Evolutionary conservation across 1,140 invertebrate genomes (phyloP).

Genomic region (Goniozus legneri): DNA sequence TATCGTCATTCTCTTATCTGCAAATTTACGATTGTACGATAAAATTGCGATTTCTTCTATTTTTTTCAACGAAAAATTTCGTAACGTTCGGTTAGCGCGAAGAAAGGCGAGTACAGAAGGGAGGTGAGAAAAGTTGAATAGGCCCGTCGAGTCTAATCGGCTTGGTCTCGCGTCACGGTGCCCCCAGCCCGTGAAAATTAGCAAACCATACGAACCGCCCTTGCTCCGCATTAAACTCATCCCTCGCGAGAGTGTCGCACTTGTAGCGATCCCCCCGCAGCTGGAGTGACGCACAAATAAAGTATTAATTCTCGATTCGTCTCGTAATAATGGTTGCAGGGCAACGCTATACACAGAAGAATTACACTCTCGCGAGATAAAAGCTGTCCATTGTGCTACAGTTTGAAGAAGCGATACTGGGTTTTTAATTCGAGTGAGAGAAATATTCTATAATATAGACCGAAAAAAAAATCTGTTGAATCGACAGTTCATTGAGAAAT

Average conservation of each 20-base stretch:
- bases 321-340: background rate
- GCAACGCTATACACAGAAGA: too few species aligned
- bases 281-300: constrained; percentile 51
- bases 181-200: constrained; percentile 43
- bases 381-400: too few species aligned
- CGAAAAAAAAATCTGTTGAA: too few species aligned
- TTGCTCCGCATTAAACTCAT: constrained; percentile 28
- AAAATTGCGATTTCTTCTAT: background rate
- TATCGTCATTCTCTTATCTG: background rate
- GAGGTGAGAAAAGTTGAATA: constrained; percentile 38
- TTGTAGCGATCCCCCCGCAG: constrained; percentile 51
- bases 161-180: constrained; percentile 33
- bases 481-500: too few species aligned
- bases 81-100: background rate
- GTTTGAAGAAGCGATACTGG: too few species aligned
- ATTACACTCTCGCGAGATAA: too few species aligned
- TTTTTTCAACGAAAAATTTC: background rate
- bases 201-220: constrained; percentile 38
- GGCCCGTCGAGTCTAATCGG: constrained; percentile 36
- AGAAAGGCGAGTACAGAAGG: constrained; percentile 2
- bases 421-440: too few species aligned
- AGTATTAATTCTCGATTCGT: constrained; percentile 46
- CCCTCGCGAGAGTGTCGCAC: constrained; percentile 32
- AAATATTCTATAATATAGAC: too few species aligned
- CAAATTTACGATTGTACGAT: background rate